A percentile compares a stretch with the other conserved stretches of the same genome.
These are phyloP conservation scores for Coranthus polyacanthus DNA, from an alignment of 2,797 vertebrate species.

Conservation along the genomic window DNA sequence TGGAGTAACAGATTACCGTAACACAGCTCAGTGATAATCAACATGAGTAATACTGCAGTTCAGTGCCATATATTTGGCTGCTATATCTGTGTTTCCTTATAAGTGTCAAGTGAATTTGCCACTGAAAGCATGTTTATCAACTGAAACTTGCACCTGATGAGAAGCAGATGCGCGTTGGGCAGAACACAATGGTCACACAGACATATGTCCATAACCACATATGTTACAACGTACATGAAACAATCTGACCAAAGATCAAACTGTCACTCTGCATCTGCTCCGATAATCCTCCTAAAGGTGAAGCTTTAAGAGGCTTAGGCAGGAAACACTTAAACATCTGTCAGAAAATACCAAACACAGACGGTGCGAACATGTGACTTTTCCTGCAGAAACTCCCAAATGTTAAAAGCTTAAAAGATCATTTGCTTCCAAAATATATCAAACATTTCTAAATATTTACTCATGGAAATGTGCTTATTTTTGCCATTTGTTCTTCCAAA, in stretches of 20 bases:
- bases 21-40: conserved; percentile 9
- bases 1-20: conserved; percentile 15
- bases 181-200: not conserved
- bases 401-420: not conserved
- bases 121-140: too few species aligned
- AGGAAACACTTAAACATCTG: conserved; percentile 50
- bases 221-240: not conserved
- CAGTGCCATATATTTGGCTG: not conserved
- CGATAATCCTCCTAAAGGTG: conserved; percentile 40
- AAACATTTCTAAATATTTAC: not conserved
- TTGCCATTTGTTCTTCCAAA: not conserved
- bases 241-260: not conserved
- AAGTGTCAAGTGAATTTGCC: too few species aligned
- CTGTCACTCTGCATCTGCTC: not conserved
- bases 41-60: not conserved
- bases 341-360: conserved; percentile 5
- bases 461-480: not conserved
- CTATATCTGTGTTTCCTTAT: not conserved
- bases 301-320: conserved; percentile 41
- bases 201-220: not conserved
- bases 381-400: not conserved
- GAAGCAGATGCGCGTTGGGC: too few species aligned
- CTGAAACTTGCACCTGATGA: too few species aligned
- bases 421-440: not conserved
- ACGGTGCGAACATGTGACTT: not conserved